Evolutionary conservation across 2,888 invertebrate species (phyloP), one percentile per base, ranked within the genome.

Genomic region (Tenthredo livida): DNA sequence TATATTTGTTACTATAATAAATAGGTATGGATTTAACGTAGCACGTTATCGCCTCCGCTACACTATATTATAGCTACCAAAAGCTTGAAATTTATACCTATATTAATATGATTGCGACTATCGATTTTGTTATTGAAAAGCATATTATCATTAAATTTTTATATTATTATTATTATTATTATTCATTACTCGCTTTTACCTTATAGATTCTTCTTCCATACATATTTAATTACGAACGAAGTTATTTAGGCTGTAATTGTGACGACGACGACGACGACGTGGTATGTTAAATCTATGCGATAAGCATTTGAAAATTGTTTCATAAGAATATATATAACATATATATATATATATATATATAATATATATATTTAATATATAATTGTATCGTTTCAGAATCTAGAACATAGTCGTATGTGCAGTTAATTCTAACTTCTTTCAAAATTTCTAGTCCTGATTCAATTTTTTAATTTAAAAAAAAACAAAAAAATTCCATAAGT

Each of bases 401-500:
- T 83, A 83, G 85, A 87, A 72, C 58, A 33, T 67, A 85, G 86
- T 86, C 84, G 86, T 87, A 87, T 86, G 87, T 86, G 84, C 85
- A 85, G 87, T 88, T 80, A 75, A 87, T 89, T 84, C 67, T 33
- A 67, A 84, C 67, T 73, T 80, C 86, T 85, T 90, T 91, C 91
- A 89, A 92, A 92, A 91, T 92, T 91, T 92, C 92, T 92, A 92
- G 92, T 92, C 92, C 87, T 88, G 88, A 91, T 85, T 86, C 85
- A 82, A 50, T 84, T 85, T 84, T 61, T 43, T 85, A 12, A 21
- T 85, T 43, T 7, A 37, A 37, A 37, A 37, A 37, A 6, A 37
- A 37, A 37, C 1, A 37, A 37, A 37, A 37, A 37, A 37, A 37
- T 73, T 50, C n/a, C n/a, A n/a, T n/a, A n/a, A n/a, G n/a, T 77